Base-by-base conservation (phyloP, 2,113 vertebrate genomes). In the Chionis minor region DNA sequence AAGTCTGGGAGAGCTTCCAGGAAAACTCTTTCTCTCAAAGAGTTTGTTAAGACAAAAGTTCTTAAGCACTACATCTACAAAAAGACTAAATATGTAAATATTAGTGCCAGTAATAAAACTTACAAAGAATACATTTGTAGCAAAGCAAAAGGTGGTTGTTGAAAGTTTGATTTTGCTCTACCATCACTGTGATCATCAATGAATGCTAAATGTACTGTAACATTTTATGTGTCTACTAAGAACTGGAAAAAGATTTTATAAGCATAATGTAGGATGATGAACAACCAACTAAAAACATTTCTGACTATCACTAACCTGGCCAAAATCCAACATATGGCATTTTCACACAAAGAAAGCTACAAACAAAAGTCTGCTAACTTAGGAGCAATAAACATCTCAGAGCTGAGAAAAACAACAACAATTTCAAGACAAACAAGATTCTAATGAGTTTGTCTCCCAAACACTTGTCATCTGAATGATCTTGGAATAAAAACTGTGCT, bases 61-160 rank as follows among this genome's bases (percentile, higher is more conserved):
- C 56, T 33, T 72, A 75, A 81, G 62, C 62, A 47, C 40, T 79
- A 65, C 69, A 82, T 49, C 67, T 90, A 72, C 33, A 75, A 79
- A 91, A 96, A 75, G 13, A 80, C 33, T 88, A 96, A 96, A 94
- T 91, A 82, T 6, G 13, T 95, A 94, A 94, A 92, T 92, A 95
- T 81, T 89, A 86, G 33, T 62, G 45, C 54, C 78, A 89, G 26
- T 42, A 94, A 82, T 92, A 91, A 91, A 69, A 44, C 58, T 69
- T 65, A 16, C 8, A 80, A 61, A 79, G 62, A 79, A 79, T 19
- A 69, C 55, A 73, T 51, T 88, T 71, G 65, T 44, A 75, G 20
- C 26, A 24, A 82, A 87, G 32, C 30, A 61, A 84, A 91, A 85
- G 42, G 54, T 59, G 40, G 27, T 45, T 72, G 28, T 33, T 85